These are phyloP conservation scores for Elysia crispata DNA, from an alignment of 2,888 invertebrate genomes.

Conservation along the genomic window DNA sequence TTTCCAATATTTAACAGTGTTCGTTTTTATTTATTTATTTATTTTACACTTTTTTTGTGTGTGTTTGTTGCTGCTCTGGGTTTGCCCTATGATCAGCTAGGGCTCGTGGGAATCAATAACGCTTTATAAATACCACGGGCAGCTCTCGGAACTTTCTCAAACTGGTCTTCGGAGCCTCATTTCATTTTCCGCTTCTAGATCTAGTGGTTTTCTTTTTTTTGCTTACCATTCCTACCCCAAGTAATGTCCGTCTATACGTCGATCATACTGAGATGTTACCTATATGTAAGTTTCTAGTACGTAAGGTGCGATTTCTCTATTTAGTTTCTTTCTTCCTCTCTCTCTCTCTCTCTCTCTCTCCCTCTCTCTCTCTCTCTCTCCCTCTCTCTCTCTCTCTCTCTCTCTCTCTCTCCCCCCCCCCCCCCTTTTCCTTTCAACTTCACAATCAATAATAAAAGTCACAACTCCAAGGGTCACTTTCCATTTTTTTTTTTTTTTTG, in stretches of 20 bases:
- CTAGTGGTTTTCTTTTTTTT: too few relatives aligned
- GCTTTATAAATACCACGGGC: too few relatives aligned
- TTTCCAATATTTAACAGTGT: too few relatives aligned
- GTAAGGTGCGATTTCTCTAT: background rate
- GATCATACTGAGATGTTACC: background rate
- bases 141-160: too few relatives aligned
- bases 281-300: background rate
- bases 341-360: background rate
- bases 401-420: background rate
- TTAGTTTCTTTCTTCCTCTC: background rate
- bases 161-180: too few relatives aligned
- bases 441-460: background rate
- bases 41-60: too few relatives aligned
- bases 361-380: background rate
- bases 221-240: too few relatives aligned
- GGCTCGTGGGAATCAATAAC: too few relatives aligned
- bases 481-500: background rate
- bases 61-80: too few relatives aligned
- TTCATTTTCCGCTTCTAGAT: too few relatives aligned
- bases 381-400: background rate
- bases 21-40: too few relatives aligned
- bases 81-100: too few relatives aligned
- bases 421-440: background rate
- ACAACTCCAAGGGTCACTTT: background rate
- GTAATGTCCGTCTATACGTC: background rate